Percentiles rank a stretch among this genome's conserved stretches.
phyloP scores from a whole-genome alignment of 30 jellyfish, hydroid and myxozoan genomes.

The Pelagia noctiluca region DNA sequence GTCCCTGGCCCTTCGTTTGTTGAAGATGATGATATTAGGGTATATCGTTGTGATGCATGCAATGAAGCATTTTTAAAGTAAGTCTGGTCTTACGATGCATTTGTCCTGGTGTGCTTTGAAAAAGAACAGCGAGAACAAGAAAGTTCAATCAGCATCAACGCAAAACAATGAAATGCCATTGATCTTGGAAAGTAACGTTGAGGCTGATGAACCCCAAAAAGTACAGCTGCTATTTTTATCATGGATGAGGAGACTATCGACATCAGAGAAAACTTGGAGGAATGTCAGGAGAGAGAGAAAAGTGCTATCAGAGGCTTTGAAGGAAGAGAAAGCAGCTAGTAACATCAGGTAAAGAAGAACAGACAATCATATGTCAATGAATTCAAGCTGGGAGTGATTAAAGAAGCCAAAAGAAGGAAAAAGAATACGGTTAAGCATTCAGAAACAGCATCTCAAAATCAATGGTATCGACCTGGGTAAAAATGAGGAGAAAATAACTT shows the following conservation, averaged over 20 bases:
- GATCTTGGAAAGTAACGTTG: conserved; percentile 31
- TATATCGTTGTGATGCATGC: conserved; percentile 31
- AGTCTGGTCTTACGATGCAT: conserved; percentile 43
- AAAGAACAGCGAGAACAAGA: conserved; percentile 23
- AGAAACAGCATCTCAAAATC: conserved; percentile 19
- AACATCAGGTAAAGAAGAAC: conserved; percentile 32
- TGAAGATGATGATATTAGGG: conserved; percentile 28
- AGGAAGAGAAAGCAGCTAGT: conserved; percentile 48
- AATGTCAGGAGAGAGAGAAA: conserved; percentile 37
- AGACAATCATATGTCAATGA: conserved; percentile 48
- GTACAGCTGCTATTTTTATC: conserved; percentile 5
- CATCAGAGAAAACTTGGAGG: conserved; percentile 22
- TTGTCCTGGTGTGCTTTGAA: conserved; percentile 28
- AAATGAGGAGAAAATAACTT: not conserved
- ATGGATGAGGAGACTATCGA: conserved; percentile 42
- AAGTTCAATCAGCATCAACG: conserved; percentile 31
- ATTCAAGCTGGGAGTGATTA: conserved; percentile 9
- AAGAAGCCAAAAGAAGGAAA: not conserved
- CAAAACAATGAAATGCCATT: conserved; percentile 27
- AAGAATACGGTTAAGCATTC: conserved; percentile 7
- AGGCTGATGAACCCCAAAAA: conserved; percentile 44
- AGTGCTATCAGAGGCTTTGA: no score
- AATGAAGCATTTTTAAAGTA: conserved; percentile 31
- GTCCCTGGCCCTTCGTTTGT: conserved; percentile 33
- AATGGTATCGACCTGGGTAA: conserved; percentile 29